These are phyloP conservation scores for Luehdorfia chinensis DNA, from an alignment of 1,140 invertebrate genomes.

Conservation along the genomic window DNA sequence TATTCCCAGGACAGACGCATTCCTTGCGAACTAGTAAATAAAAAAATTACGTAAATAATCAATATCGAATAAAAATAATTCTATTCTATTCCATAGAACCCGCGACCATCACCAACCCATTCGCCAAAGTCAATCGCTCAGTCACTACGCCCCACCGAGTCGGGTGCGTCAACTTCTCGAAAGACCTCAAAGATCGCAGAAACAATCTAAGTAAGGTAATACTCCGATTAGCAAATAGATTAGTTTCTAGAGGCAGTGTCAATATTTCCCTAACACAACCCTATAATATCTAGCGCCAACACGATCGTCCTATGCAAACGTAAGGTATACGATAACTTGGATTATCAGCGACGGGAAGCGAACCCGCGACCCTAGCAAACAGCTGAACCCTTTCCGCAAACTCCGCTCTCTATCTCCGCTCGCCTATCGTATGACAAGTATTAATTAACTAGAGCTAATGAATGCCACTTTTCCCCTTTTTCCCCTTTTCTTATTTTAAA, in stretches of 20 bases:
- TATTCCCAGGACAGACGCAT: too few relatives aligned
- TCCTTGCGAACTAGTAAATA: too few relatives aligned
- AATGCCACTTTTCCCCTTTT: conserved; percentile 13
- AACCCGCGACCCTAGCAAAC: conserved; percentile 29
- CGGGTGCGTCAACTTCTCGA: too few relatives aligned
- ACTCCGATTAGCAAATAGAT: conserved; percentile 22
- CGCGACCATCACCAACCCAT: too few relatives aligned
- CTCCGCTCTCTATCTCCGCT: too few relatives aligned
- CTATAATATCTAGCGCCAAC: conserved; percentile 24
- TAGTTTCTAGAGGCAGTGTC: conserved; percentile 21
- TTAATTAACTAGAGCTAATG: conserved; percentile 32
- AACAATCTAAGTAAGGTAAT: conserved; percentile 15
- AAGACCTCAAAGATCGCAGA: neutral
- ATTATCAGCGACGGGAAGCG: conserved; percentile 27
- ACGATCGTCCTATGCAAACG: conserved; percentile 33
- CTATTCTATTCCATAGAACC: too few relatives aligned
- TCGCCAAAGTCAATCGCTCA: too few relatives aligned
- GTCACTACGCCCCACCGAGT: too few relatives aligned
- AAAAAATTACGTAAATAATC: too few relatives aligned
- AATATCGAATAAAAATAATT: too few relatives aligned
- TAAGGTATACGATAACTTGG: conserved; percentile 27
- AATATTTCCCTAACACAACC: conserved; percentile 23
- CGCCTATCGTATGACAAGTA: conserved; percentile 33
- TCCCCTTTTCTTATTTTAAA: too few relatives aligned
- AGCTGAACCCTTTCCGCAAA: conserved; percentile 26